Evolutionary conservation across 2,113 vertebrate genomes (phyloP), one percentile per base, ranked within the genome.

Genomic region (Spheniscus mendiculus): DNA sequence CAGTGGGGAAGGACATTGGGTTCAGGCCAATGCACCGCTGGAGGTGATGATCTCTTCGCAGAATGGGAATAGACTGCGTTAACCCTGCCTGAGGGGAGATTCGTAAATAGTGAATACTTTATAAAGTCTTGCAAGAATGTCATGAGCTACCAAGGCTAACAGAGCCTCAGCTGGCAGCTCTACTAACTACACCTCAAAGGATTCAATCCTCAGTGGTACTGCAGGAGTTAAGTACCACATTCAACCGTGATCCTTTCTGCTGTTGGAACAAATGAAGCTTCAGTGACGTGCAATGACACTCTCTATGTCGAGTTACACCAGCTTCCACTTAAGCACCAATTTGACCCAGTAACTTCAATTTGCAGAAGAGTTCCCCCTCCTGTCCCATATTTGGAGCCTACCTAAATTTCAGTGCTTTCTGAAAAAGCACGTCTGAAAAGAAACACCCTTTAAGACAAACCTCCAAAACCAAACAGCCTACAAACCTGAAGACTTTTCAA

Each of bases 21-120:
- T 99, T 99, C 84, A 99, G 99, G 96, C 98, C 98, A 3, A 99
- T 99, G 88, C 98, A 99, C 19, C 99, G 99, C 97, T 99, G 99
- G 88, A 99, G 98, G 95, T 99, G 99, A 65, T 99, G 99, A 83
- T 99, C 99, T 63, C 99, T 98, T 63, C 99, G 98, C 52, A 99
- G 98, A 95, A 99, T 99, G 47, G 99, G 99, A 89, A 99, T 99
- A 81, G 98, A 98, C 97, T 99, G 99, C 29, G 99, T 98, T 55
- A 99, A 97, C 84, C 98, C 98, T 12, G 99, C 98, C 99, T 99
- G 96, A 62, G 89, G 73, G 87, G 55, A 91, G 52, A 94, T 30
- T 29, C 2, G 0, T 9, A 27, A 27, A 44, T 2, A 10, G 21
- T 36, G 42, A 89, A 4, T 14, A 87, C 69, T 52, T 52, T 9